Percentiles rank a stretch among this genome's conserved stretches.
Evolutionary conservation across 2,113 vertebrate species (phyloP).

Genomic region (Solea senegalensis): DNA sequence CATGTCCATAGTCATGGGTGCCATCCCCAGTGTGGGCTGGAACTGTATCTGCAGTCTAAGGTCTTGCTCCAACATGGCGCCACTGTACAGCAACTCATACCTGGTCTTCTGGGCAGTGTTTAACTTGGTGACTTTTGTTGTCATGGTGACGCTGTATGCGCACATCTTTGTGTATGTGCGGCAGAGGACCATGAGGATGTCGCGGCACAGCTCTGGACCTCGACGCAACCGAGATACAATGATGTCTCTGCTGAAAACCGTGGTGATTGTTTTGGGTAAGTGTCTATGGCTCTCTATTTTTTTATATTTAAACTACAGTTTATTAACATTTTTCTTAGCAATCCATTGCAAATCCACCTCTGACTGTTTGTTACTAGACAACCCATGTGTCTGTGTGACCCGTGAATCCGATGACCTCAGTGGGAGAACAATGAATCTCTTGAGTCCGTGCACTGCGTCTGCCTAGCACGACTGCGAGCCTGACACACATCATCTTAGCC

Average conservation of each 20-base stretch:
- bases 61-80: constrained; percentile 97
- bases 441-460: constrained; percentile 69
- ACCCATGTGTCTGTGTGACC: not conserved
- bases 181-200: constrained; percentile 99
- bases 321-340: not conserved
- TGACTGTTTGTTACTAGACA: not conserved
- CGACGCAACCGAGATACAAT: constrained; percentile 97
- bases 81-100: constrained; percentile 98
- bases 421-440: constrained; percentile 65
- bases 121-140: constrained; percentile 97
- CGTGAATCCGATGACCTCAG: constrained; percentile 18
- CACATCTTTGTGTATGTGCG: constrained; percentile 99
- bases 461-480: constrained; percentile 58
- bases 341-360: not conserved
- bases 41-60: constrained; percentile 95
- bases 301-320: no score
- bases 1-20: constrained; percentile 98
- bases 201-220: constrained; percentile 94
- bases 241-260: constrained; percentile 99
- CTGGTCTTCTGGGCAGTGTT: constrained; percentile 98
- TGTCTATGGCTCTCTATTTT: not conserved
- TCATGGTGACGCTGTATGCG: constrained; percentile 98
- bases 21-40: constrained; percentile 97
- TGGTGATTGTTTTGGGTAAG: constrained; percentile 96
- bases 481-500: constrained; percentile 16